Conservation (phyloP, 2,797 vertebrate genomes). For the Prunella strophiata region DNA sequence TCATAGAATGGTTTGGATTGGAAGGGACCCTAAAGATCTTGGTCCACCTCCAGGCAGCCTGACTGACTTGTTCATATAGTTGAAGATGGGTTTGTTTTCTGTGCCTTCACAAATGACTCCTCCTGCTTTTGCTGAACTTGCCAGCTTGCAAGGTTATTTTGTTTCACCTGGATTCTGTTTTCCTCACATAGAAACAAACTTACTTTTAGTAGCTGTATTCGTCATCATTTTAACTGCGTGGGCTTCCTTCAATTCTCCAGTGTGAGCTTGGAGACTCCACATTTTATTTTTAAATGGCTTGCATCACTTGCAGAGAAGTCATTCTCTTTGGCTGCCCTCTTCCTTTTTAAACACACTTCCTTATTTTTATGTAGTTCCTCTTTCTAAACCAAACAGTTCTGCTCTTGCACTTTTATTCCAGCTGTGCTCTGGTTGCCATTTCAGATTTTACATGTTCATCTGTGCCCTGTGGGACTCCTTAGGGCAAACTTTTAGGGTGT, state of each 20-base stretch:
- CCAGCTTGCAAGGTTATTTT: background rate
- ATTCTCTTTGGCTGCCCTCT: background rate
- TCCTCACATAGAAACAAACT: background rate
- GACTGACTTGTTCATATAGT: background rate
- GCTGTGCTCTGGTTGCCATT: background rate
- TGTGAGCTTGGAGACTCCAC: background rate
- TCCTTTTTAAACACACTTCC: background rate
- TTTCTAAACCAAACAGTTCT: background rate
- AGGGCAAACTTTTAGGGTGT: background rate
- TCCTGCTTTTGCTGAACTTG: background rate
- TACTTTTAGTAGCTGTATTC: background rate
- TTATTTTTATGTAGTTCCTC: conserved; percentile 17
- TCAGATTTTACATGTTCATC: background rate
- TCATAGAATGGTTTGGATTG: background rate
- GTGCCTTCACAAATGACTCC: background rate
- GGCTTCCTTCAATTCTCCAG: background rate
- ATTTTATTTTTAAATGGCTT: conserved; percentile 5
- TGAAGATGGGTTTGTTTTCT: background rate
- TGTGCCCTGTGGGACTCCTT: background rate
- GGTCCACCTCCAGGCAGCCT: background rate
- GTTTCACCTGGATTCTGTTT: background rate
- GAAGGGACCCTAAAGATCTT: background rate
- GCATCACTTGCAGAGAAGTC: background rate
- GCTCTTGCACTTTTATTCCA: background rate
- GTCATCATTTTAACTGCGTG: background rate